phyloP scores from a whole-genome alignment of 2,797 vertebrate species.

The Myotis findleyi region DNA sequence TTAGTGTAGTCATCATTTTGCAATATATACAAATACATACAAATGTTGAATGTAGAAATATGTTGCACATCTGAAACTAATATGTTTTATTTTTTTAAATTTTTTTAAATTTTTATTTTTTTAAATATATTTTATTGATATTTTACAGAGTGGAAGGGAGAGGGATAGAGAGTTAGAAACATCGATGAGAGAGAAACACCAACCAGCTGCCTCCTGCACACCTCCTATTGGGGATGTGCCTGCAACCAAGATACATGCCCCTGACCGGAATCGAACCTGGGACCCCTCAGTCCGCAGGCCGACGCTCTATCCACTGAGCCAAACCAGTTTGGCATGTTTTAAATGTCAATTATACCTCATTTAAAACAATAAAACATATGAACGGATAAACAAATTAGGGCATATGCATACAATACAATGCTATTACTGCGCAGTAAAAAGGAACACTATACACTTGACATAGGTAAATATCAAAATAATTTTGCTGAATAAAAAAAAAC shows the following conservation, averaged over 20 bases:
- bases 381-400: constrained; percentile 6
- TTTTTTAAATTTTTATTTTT: too few relatives aligned
- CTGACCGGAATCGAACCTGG: too few relatives aligned
- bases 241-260: too few relatives aligned
- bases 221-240: too few relatives aligned
- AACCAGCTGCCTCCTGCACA: too few relatives aligned
- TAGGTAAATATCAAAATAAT: not conserved
- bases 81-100: not conserved
- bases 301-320: too few relatives aligned
- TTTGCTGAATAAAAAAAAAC: not conserved
- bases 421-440: constrained; percentile 10
- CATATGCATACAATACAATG: not conserved
- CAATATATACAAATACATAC: not conserved
- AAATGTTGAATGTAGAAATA: not conserved
- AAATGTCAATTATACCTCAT: not conserved
- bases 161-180: too few relatives aligned
- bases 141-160: too few relatives aligned
- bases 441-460: not conserved
- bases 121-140: too few relatives aligned
- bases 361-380: not conserved
- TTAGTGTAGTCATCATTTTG: not conserved
- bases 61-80: not conserved
- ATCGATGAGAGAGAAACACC: too few relatives aligned
- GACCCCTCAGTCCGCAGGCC: too few relatives aligned
- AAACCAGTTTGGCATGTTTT: not conserved